Conservation (phyloP, 2,888 invertebrate species). For the Molanna angustata region DNA sequence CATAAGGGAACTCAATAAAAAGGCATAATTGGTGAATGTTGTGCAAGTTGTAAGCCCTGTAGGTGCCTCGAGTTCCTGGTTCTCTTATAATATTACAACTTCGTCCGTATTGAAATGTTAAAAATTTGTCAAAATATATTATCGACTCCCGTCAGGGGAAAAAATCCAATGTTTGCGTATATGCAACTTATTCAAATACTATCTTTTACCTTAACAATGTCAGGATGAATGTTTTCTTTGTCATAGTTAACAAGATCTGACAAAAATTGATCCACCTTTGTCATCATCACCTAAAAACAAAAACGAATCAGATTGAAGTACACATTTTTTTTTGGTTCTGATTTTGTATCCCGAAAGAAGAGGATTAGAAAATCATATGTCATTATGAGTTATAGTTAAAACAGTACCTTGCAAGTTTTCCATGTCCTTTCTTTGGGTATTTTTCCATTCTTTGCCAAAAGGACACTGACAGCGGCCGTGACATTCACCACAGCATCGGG, state of each 20-base stretch:
- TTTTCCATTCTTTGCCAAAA: conserved; percentile 80
- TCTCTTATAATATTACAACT: too few species aligned
- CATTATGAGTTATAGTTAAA: background rate
- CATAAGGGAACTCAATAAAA: too few species aligned
- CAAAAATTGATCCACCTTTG: conserved; percentile 84
- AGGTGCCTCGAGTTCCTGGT: too few species aligned
- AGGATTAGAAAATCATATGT: background rate
- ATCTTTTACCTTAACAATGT: conserved; percentile 74
- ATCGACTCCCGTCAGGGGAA: too few species aligned
- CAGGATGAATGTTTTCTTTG: conserved; percentile 89
- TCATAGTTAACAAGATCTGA: conserved; percentile 81
- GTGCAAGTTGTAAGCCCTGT: too few species aligned
- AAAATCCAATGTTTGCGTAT: too few species aligned
- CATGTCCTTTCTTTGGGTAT: conserved; percentile 89
- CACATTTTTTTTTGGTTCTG: too few species aligned
- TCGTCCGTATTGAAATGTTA: too few species aligned
- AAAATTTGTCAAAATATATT: too few species aligned
- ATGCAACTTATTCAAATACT: too few species aligned
- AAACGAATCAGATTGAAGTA: too few species aligned
- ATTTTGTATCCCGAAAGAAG: background rate
- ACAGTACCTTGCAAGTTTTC: conserved; percentile 76
- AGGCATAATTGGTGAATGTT: too few species aligned
- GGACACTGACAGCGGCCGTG: conserved; percentile 80
- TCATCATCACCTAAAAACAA: conserved; percentile 68
- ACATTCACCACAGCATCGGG: conserved; percentile 87